Conservation (phyloP, 1,140 invertebrate species). For the Pinna nobilis region DNA sequence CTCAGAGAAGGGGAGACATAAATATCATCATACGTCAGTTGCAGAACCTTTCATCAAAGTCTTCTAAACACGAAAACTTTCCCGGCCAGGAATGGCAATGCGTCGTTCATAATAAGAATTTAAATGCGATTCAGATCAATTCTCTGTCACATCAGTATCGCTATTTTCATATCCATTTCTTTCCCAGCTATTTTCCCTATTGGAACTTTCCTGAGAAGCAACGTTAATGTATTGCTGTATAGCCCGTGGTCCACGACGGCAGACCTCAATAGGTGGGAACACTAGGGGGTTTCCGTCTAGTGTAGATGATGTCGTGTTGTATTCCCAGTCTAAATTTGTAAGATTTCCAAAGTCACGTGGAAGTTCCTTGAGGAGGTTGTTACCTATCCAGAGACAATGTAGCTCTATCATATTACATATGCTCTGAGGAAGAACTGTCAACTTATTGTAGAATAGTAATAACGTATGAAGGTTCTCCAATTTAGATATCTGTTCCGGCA, state of each 20-base stretch:
- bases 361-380: constrained; percentile 66
- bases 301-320: constrained; percentile 64
- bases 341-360: constrained; percentile 70
- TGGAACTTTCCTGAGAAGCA: neutral
- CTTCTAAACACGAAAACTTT: too few species aligned
- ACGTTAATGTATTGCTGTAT: constrained; percentile 52
- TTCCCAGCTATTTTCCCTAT: neutral
- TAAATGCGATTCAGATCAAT: too few species aligned
- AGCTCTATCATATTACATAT: constrained; percentile 67
- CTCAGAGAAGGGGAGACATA: too few species aligned
- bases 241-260: constrained; percentile 63
- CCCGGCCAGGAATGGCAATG: too few species aligned
- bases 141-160: too few species aligned
- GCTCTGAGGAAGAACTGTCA: constrained; percentile 68
- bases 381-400: constrained; percentile 72
- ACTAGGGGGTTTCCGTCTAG: constrained; percentile 72
- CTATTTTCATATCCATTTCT: too few species aligned
- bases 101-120: too few species aligned
- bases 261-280: constrained; percentile 72
- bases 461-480: constrained; percentile 69
- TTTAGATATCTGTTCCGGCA: constrained; percentile 68
- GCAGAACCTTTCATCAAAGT: too few species aligned
- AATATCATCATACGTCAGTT: too few species aligned
- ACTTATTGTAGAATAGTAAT: constrained; percentile 69
- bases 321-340: constrained; percentile 70